These are phyloP conservation scores for Antheraea yamamai DNA, from an alignment of 2,888 invertebrate species.

Conservation along the genomic window DNA sequence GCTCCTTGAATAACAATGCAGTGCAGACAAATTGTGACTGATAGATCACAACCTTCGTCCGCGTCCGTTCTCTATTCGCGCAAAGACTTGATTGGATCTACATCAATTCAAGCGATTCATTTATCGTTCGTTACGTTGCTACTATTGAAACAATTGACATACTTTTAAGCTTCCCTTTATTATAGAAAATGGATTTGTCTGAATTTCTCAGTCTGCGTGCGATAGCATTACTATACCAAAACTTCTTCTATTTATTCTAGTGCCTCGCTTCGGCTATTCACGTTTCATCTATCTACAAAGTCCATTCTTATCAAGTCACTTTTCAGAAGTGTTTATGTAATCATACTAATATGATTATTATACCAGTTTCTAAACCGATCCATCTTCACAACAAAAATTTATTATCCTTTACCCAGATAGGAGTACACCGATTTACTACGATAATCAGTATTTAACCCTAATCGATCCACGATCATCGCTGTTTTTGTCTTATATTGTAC, in stretches of 20 bases:
- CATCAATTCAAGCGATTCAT: neutral
- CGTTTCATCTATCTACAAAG: neutral
- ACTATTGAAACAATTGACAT: neutral
- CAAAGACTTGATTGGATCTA: neutral
- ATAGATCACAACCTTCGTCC: neutral
- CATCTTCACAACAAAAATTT: neutral
- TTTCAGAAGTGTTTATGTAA: neutral
- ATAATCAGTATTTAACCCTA: too few relatives aligned
- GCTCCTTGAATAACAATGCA: neutral
- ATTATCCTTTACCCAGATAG: neutral
- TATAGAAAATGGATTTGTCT: neutral
- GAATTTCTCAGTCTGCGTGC: neutral
- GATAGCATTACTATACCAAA: neutral
- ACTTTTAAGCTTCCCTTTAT: neutral
- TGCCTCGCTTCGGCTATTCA: neutral
- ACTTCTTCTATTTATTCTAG: neutral
- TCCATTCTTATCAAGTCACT: neutral
- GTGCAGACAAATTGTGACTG: neutral
- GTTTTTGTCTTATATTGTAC: neutral
- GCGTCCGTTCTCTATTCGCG: neutral
- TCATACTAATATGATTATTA: neutral
- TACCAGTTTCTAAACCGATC: neutral
- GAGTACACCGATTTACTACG: neutral
- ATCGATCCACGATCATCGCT: neutral
- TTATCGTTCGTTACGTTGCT: neutral